These are phyloP conservation scores for Lemur catta DNA, from an alignment of 2,797 vertebrate genomes.

Conservation along the genomic window DNA sequence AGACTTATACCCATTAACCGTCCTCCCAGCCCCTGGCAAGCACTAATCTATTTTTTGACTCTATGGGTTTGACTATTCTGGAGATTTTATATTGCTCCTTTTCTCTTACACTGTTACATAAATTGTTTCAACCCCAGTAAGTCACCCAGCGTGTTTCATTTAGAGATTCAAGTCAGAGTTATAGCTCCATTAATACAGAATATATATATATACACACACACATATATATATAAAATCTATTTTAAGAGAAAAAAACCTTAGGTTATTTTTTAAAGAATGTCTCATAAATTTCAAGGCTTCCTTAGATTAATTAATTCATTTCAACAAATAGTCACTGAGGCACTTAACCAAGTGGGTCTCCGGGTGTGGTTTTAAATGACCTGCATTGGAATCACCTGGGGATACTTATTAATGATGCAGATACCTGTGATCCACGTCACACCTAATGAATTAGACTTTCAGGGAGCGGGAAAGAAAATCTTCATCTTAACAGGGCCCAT, in stretches of 20 bases:
- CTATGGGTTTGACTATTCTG: background rate
- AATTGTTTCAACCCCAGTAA: background rate
- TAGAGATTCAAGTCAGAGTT: background rate
- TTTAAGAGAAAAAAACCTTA: background rate
- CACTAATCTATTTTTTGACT: background rate
- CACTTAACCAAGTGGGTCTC: background rate
- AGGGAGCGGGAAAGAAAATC: background rate
- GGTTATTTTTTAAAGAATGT: background rate
- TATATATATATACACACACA: background rate
- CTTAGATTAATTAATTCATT: background rate
- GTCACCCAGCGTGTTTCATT: background rate
- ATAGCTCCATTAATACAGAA: background rate
- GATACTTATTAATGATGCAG: background rate
- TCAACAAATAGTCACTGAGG: background rate
- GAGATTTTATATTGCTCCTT: background rate
- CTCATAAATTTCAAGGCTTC: background rate
- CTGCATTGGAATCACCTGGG: background rate
- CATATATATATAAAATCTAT: background rate
- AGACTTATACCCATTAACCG: background rate
- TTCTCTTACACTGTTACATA: background rate
- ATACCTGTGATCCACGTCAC: background rate
- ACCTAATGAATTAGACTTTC: background rate
- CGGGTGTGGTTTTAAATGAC: background rate
- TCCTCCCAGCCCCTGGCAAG: background rate
- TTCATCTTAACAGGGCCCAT: background rate